Evolutionary conservation across 1,140 invertebrate species (phyloP).

Genomic region (Cheumatopsyche charites): DNA sequence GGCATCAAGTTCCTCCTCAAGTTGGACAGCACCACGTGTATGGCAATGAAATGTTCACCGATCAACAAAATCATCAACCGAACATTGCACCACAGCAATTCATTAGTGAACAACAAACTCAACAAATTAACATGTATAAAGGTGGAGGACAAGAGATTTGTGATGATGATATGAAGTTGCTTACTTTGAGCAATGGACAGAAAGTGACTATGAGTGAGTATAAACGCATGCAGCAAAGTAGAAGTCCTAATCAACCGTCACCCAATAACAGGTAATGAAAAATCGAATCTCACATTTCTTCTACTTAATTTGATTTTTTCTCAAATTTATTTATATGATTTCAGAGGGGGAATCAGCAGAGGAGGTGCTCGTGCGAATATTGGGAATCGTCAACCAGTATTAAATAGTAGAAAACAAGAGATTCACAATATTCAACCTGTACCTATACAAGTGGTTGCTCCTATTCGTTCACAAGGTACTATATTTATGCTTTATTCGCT

Average conservation of each 20-base stretch:
- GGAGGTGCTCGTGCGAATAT: conserved; percentile 15
- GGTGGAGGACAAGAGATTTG: conserved; percentile 34
- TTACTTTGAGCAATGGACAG: conserved; percentile 56
- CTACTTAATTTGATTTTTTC: background rate
- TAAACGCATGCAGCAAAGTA: conserved; percentile 53
- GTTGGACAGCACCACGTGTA: conserved; percentile 28
- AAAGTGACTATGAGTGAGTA: conserved; percentile 57
- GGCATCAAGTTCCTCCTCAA: conserved; percentile 30
- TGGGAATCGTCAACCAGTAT: background rate
- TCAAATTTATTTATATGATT: background rate
- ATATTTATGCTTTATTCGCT: too few relatives aligned
- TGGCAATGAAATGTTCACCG: conserved; percentile 36
- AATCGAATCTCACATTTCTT: background rate
- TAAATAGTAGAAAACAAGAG: conserved; percentile 6
- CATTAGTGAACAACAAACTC: background rate
- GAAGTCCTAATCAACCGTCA: conserved; percentile 32
- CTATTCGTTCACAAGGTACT: conserved; percentile 15
- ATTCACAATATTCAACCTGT: conserved; percentile 9
- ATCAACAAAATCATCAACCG: conserved; percentile 42
- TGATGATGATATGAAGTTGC: conserved; percentile 56
- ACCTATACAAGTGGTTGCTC: conserved; percentile 40
- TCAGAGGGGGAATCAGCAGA: conserved; percentile 1
- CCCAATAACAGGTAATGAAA: conserved; percentile 20
- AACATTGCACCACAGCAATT: conserved; percentile 15
- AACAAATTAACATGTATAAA: conserved; percentile 24